These are phyloP conservation scores for Puma concolor DNA, from an alignment of 2,113 vertebrate species.

Conservation along the genomic window DNA sequence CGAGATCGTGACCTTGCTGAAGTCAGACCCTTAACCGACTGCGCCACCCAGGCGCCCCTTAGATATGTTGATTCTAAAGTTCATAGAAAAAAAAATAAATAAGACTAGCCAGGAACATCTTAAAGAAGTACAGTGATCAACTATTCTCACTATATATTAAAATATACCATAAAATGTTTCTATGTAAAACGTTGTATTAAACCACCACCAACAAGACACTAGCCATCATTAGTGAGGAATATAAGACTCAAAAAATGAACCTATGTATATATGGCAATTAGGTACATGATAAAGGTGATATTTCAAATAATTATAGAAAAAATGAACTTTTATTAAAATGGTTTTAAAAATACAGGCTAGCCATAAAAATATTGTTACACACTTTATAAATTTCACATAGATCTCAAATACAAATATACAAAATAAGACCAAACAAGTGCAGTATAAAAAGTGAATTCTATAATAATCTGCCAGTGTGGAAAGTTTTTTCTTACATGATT, in stretches of 20 bases:
- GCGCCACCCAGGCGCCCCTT: too few relatives aligned
- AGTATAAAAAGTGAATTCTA: not conserved
- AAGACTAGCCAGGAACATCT: not conserved
- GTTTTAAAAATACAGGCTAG: not conserved
- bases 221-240: not conserved
- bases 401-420: constrained; percentile 13
- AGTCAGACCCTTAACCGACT: too few relatives aligned
- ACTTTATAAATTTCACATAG: not conserved
- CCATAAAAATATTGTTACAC: not conserved
- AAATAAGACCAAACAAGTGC: not conserved
- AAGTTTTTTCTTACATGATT: not conserved
- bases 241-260: not conserved
- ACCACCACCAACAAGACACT: not conserved
- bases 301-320: not conserved
- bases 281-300: not conserved
- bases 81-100: not conserved
- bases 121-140: not conserved
- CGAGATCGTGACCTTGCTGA: too few relatives aligned
- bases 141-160: not conserved
- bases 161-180: not conserved
- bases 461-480: not conserved
- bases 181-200: not conserved
- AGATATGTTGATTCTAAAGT: not conserved
- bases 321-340: not conserved
- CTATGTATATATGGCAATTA: not conserved